Conservation (phyloP, 1,140 invertebrate genomes). For the Zophobas atratus region DNA sequence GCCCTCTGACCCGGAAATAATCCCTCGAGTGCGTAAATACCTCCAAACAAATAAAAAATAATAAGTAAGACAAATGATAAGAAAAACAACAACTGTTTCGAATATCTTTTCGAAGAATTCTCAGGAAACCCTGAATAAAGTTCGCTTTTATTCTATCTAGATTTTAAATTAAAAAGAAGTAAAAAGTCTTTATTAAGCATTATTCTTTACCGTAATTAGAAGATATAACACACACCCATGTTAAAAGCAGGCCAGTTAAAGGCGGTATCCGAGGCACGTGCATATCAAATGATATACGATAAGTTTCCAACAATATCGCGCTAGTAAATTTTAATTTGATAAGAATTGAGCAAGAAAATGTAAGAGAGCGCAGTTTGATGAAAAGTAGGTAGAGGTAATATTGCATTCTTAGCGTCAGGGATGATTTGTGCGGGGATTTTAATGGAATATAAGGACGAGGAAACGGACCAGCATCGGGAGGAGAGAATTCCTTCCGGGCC, state of each 20-base stretch:
- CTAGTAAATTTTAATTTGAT: constrained; percentile 55
- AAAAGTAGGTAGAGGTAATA: constrained; percentile 42
- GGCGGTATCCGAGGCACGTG: constrained; percentile 42
- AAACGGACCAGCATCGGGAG: constrained; percentile 13
- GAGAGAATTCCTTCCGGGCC: constrained; percentile 36
- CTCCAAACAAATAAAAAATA: constrained; percentile 9
- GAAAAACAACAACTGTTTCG: background rate
- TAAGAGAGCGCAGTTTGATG: constrained; percentile 48
- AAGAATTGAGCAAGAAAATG: constrained; percentile 52
- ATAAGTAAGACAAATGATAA: constrained; percentile 9
- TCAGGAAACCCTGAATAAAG: too few relatives aligned
- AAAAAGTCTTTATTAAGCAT: too few relatives aligned
- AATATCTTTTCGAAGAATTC: too few relatives aligned
- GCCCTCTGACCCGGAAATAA: background rate
- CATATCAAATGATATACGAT: constrained; percentile 52
- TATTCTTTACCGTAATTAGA: background rate
- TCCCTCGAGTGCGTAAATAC: background rate
- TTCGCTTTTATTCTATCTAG: too few relatives aligned
- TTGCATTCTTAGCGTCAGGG: constrained; percentile 45
- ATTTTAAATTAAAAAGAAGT: too few relatives aligned
- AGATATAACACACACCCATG: background rate
- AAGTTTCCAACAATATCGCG: constrained; percentile 49
- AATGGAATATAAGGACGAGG: constrained; percentile 49
- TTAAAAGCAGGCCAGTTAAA: background rate
- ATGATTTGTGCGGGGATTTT: constrained; percentile 42